phyloP scores from a whole-genome alignment of 1,140 invertebrate genomes.

The Thaumatotibia leucotreta region DNA sequence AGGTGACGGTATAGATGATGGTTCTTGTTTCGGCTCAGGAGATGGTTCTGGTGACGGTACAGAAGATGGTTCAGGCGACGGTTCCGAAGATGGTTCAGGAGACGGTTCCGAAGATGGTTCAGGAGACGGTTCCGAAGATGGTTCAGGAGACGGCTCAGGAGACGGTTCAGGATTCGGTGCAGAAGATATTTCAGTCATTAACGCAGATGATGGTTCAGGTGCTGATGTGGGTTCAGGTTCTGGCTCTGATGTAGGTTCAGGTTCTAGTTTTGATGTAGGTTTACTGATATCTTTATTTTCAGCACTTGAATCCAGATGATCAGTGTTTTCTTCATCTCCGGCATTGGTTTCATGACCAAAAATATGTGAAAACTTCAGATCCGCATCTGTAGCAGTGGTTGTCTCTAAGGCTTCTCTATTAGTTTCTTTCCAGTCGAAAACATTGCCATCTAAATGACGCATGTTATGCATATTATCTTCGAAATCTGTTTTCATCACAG shows the following conservation, averaged over 20 bases:
- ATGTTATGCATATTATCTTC: constrained; percentile 48
- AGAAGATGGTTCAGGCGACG: constrained; percentile 23
- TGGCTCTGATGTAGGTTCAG: constrained; percentile 22
- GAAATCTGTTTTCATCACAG: constrained; percentile 29
- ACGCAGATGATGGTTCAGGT: constrained; percentile 28
- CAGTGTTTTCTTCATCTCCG: constrained; percentile 23
- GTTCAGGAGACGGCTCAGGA: constrained; percentile 26
- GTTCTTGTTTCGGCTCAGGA: constrained; percentile 34
- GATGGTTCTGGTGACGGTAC: constrained; percentile 28
- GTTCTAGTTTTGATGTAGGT: constrained; percentile 22
- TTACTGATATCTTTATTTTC: constrained; percentile 16
- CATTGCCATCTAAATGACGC: constrained; percentile 43
- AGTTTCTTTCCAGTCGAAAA: constrained; percentile 52
- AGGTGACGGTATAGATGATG: constrained; percentile 32
- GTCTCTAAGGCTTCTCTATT: constrained; percentile 39
- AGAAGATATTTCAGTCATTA: too few relatives aligned
- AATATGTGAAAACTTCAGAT: constrained; percentile 53
- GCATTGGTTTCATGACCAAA: constrained; percentile 39
- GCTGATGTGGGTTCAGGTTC: constrained; percentile 24
- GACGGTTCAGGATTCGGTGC: constrained; percentile 27
- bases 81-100: constrained; percentile 40
- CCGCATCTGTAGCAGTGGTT: constrained; percentile 53
- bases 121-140: constrained; percentile 32
- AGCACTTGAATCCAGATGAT: constrained; percentile 7
- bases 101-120: constrained; percentile 36